A percentile compares a stretch with the other conserved stretches of the same genome.
phyloP scores from a whole-genome alignment of 1,140 invertebrate genomes.

The Achatina immaculata region DNA sequence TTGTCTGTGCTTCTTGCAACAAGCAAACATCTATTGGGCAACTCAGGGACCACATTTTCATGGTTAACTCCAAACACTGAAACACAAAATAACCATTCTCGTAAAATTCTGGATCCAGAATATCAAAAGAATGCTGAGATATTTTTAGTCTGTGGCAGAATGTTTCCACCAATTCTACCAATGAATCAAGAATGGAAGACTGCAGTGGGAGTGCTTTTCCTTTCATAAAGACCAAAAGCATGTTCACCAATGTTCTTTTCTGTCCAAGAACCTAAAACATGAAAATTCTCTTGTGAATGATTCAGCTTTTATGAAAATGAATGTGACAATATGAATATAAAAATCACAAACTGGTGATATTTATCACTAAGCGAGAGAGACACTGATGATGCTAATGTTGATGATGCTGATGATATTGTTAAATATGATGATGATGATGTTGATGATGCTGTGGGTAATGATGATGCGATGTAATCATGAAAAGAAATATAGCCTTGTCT shows the following conservation, averaged over 20 bases:
- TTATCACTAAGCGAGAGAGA: too few relatives aligned
- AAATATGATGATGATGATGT: too few relatives aligned
- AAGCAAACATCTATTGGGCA: not conserved
- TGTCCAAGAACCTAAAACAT: not conserved
- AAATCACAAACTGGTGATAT: too few relatives aligned
- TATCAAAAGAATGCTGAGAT: not conserved
- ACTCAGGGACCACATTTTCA: not conserved
- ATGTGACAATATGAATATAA: not conserved
- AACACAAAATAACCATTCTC: constrained; percentile 21
- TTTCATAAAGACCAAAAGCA: constrained; percentile 21
- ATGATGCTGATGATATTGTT: too few relatives aligned
- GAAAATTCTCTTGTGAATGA: not conserved
- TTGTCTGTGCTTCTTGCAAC: constrained; percentile 11
- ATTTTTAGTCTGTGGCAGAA: not conserved
- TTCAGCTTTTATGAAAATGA: not conserved
- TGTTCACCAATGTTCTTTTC: constrained; percentile 1
- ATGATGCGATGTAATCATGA: too few relatives aligned
- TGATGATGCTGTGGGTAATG: too few relatives aligned
- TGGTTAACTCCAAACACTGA: not conserved
- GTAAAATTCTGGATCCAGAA: not conserved
- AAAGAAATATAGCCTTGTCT: too few relatives aligned
- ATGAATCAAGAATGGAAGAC: not conserved
- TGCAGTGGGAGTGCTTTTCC: not conserved
- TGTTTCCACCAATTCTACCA: constrained; percentile 1
- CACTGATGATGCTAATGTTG: not conserved